phyloP scores from a whole-genome alignment of 2,113 vertebrate species.

The Oplegnathus fasciatus region DNA sequence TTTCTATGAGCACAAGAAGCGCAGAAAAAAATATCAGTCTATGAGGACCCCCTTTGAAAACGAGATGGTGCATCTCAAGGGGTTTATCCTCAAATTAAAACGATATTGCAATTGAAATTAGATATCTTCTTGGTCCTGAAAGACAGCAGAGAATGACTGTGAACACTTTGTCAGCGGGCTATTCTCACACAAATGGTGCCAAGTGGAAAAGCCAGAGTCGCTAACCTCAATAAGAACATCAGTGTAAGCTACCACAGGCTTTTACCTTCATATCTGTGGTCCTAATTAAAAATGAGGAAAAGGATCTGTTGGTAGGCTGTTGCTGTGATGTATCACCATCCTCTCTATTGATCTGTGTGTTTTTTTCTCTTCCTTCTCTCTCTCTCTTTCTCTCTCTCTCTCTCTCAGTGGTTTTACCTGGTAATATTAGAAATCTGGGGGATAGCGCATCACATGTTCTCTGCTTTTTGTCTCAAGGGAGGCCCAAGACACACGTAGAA shows the following conservation, averaged over 20 bases:
- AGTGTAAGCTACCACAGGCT: not conserved
- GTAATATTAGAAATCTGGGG: conserved; percentile 47
- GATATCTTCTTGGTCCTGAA: not conserved
- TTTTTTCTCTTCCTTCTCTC: conserved; percentile 22
- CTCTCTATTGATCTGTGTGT: conserved; percentile 64
- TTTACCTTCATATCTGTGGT: conserved; percentile 53
- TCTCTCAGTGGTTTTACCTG: conserved; percentile 28
- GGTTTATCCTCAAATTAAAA: no score
- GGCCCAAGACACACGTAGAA: not conserved
- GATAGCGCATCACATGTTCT: conserved; percentile 6
- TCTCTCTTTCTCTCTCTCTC: conserved; percentile 26
- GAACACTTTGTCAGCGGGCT: not conserved
- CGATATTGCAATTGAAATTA: not conserved
- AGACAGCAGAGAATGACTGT: not conserved
- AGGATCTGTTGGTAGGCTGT: conserved; percentile 31
- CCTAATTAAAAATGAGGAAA: conserved; percentile 58
- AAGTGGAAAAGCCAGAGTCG: conserved; percentile 7
- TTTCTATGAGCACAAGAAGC: not conserved
- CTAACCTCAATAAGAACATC: conserved; percentile 9
- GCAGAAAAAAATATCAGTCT: not conserved
- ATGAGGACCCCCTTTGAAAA: no score
- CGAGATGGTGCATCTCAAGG: no score
- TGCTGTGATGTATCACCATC: conserved; percentile 63
- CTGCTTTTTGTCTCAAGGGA: conserved; percentile 32
- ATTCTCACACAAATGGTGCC: conserved; percentile 1